A percentile compares a stretch with the other conserved stretches of the same genome.
Evolutionary conservation across 1,140 invertebrate species (phyloP).

Genomic region (Drosophila azteca): DNA sequence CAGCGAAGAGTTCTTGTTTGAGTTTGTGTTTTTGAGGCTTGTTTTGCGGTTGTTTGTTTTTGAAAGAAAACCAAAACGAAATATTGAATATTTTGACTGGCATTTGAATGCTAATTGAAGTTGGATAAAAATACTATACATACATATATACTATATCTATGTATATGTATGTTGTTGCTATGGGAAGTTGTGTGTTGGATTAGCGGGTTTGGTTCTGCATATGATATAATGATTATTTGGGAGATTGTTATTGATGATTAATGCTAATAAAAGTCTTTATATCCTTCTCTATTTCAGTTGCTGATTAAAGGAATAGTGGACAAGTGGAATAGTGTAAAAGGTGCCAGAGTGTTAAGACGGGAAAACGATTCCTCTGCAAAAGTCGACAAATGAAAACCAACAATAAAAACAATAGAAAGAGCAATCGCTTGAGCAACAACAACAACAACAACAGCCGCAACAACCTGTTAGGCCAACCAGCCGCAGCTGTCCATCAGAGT

Average conservation of each 20-base stretch:
- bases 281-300: not conserved
- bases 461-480: too few relatives aligned
- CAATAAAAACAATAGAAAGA: conserved; percentile 45
- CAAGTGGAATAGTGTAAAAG: not conserved
- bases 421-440: conserved; percentile 23
- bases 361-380: not conserved
- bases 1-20: too few relatives aligned
- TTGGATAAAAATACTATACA: conserved; percentile 8
- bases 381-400: conserved; percentile 71
- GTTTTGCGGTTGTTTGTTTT: too few relatives aligned
- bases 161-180: conserved; percentile 25
- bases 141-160: too few relatives aligned
- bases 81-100: conserved; percentile 62
- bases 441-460: too few relatives aligned
- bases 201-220: conserved; percentile 12
- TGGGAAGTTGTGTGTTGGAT: not conserved
- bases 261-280: not conserved
- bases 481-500: conserved; percentile 6
- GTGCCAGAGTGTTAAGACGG: not conserved
- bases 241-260: conserved; percentile 10
- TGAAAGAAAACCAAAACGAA: not conserved
- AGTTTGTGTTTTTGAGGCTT: too few relatives aligned
- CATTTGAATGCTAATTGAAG: conserved; percentile 68
- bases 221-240: conserved; percentile 13
- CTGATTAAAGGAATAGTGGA: not conserved